Conservation (phyloP, 1,140 invertebrate genomes). For the Sycophila sp. region DNA sequence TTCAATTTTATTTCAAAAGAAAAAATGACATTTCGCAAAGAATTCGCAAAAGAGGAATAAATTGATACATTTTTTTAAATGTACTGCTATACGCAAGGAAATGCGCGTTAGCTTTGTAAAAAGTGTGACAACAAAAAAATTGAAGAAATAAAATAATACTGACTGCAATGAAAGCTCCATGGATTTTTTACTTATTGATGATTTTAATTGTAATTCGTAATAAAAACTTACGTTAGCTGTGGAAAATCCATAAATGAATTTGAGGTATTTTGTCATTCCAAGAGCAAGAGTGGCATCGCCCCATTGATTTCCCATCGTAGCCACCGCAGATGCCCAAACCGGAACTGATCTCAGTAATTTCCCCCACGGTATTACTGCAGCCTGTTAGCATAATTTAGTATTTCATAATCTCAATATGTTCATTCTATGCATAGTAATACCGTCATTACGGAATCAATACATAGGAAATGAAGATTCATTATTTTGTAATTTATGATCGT, state of each 20-base stretch:
- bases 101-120: neutral
- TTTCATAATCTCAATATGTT: too few species aligned
- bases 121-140: neutral
- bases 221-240: conserved; percentile 67
- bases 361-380: conserved; percentile 68
- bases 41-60: too few species aligned
- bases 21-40: too few species aligned
- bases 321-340: conserved; percentile 70
- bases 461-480: too few species aligned
- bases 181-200: too few species aligned
- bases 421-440: too few species aligned
- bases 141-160: neutral
- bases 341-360: conserved; percentile 68
- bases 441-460: too few species aligned
- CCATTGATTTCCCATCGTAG: conserved; percentile 72
- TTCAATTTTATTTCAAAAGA: neutral
- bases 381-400: conserved; percentile 43
- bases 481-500: too few species aligned
- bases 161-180: neutral
- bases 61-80: too few species aligned
- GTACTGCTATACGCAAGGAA: neutral
- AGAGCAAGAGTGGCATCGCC: conserved; percentile 70
- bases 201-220: too few species aligned
- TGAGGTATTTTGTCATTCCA: conserved; percentile 71
- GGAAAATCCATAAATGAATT: conserved; percentile 71